Base-by-base conservation (phyloP, 2,797 vertebrate species). In the Eulemur rubriventer region DNA sequence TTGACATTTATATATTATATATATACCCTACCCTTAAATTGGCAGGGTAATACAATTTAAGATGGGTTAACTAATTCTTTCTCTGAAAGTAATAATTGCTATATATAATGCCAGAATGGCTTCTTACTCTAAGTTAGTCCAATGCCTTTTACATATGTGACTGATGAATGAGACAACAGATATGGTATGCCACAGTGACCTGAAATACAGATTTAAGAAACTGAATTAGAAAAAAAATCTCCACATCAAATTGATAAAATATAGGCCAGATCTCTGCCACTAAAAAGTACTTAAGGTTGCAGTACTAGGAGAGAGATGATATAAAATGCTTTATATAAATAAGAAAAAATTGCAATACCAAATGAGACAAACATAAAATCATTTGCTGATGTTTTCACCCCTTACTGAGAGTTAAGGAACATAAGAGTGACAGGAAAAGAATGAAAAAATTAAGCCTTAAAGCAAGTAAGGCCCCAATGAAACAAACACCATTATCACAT, bases 21-120 rank as follows among this genome's bases (percentile, higher is more conserved):
- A 41, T 41, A 41, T 41, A 41, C 41, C 4, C 41, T 41, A 41
- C 41, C 41, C 41, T 96, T 94, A 86, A 61, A 91, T 70, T 83
- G 14, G 26, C 33, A 90, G 69, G 46, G 28, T 90, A 94, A 91
- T 43, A 83, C 26, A 89, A 78, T 46, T 87, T 94, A 92, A 96
- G 28, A 70, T 67, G 52, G 0, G 55, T 90, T 80, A 85, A 80
- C 8, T 3, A 73, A 93, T 87, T 95, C 43, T 67, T 89, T 93
- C 14, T 81, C 67, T 82, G 43, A 89, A 95, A 92, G 65, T 75
- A 95, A 69, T 82, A 73, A 94, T 67, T 70, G 91, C 5, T 43
- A 55, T 6, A 84, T 46, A 75, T 81, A 89, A 82, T n/a, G 33
- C 28, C 20, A 59, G 46, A 89, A 33, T 72, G 22, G 30, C 35